Evolutionary conservation across 1,140 invertebrate species (phyloP).

Genomic region (Sitobion miscanthi): DNA sequence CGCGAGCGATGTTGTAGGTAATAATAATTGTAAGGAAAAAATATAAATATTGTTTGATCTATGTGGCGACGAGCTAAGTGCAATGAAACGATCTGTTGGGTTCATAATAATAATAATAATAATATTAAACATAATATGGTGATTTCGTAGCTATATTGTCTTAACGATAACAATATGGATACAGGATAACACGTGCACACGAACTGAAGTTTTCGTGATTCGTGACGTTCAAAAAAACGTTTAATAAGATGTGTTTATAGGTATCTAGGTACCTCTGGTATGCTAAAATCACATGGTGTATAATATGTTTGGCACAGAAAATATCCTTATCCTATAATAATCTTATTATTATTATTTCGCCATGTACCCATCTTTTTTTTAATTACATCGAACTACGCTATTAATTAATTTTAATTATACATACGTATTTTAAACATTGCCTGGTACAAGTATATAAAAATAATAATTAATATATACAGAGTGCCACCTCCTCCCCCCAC

Average conservation of each 20-base stretch:
- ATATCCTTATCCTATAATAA: neutral
- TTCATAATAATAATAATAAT: neutral
- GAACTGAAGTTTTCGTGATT: constrained; percentile 8
- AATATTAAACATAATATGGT: neutral
- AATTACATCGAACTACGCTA: no score
- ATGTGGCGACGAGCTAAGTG: neutral
- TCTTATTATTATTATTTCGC: no score
- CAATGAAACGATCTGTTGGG: neutral
- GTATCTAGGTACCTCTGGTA: neutral
- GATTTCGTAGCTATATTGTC: neutral
- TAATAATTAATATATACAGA: no score
- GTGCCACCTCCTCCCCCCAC: no score
- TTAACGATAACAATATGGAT: neutral
- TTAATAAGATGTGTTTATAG: neutral
- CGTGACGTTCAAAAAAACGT: neutral
- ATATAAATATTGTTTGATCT: neutral
- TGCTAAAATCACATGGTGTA: neutral
- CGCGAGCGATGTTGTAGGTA: neutral
- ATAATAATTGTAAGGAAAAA: neutral
- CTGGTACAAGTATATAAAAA: no score
- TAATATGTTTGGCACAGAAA: neutral
- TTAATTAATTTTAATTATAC: no score
- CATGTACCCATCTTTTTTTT: no score
- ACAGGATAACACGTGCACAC: neutral
- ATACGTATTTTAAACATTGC: no score